Evolutionary conservation across 2,113 vertebrate species (phyloP), one percentile per base, ranked within the genome.

Genomic region (Engystomops pustulosus): DNA sequence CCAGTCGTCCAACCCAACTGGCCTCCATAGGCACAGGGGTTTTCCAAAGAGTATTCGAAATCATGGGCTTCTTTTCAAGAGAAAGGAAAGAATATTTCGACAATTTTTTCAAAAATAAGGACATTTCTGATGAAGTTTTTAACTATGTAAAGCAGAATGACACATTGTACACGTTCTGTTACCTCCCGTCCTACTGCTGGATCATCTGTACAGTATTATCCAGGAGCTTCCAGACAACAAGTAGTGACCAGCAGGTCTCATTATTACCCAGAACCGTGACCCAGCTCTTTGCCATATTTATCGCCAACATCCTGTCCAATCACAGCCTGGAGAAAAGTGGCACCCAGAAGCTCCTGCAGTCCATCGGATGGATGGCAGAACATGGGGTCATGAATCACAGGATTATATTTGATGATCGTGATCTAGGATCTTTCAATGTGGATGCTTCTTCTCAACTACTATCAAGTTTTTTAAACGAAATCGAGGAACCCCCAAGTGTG

Each of bases 151-250:
- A 93, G 80, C 87, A 77, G 62, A 91, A 88, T 44, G 86, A 93
- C 3, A 88, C 91, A 2, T 89, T 92, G 53, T 90, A 91, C 41
- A 89, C 91, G 36, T 75, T 94, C 77, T 89, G 89, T 34, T 74
- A 86, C 38, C 82, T 88, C 53, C 94, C 94, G 1, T 86, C 86
- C 20, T 94, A 93, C 79, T 94, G 93, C 87, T 94, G 93, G 79
- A 81, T 81, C 47, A 70, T 81, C 32, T 81, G 79, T 70, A 81
- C 45, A 41, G 65, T 81, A 11, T 70, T 81, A 70, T 69, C 45
- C 25, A 70, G 15, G 47, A 70, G 65, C 25, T 81, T 70, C 47
- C 47, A 49, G 44, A 7, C 44, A 36, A 25, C 14, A 70, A 81
- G 34, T 23, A 36, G 34, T 30, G 80, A 62, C 6, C 10, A 84